Evolutionary conservation across 2,888 invertebrate species (phyloP), one percentile per base, ranked within the genome.

Genomic region (Megaustenia siamemsis): DNA sequence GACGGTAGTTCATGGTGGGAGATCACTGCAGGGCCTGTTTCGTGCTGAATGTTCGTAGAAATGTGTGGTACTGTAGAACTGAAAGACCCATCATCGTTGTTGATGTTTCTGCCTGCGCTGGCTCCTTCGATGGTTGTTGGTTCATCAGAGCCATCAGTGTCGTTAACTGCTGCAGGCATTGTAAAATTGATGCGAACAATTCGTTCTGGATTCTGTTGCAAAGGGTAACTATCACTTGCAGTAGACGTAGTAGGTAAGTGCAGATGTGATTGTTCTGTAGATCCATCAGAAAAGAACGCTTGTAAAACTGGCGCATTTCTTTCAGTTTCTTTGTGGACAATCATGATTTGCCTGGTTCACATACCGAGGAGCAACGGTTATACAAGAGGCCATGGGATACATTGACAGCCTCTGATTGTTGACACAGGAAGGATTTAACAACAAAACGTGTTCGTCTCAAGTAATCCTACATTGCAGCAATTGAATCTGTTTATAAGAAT

Each of bases 1-100:
- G 71, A 60, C 15, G 84, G 84, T 35, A 84, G 56, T 2, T 8
- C 43, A 24, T 56, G 78, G 10, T 63, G 56, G 1, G 82, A 82
- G n/a, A 81, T 43, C 0, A 82, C 35, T 1, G 82, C 35, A 21
- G 75, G 82, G 12, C 60, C 75, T 68, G 68, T 18, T 18, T 38
- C 38, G 32, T 10, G 35, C 15, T 43, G 66, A 45, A 49, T 12
- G 45, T 40, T 49, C 10, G 40, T 18, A 5, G 24, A 10, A n/a
- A 4, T 28, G 66, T 66, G 66, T 24, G 69, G 4, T 21, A 45
- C 4, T 10, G 40, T 3, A 12, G 68, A 38, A 18, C 18, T 68
- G 35, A 24, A 1, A 5, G 79, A n/a, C 15, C 38, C 6, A 10
- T 49, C 53, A 73, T 28, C 28, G 4, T 40, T 38, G 21, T 43